A percentile compares a stretch with the other conserved stretches of the same genome.
Conservation (phyloP, 2,113 vertebrate genomes). For the Psammodynastes pulverulentus region DNA sequence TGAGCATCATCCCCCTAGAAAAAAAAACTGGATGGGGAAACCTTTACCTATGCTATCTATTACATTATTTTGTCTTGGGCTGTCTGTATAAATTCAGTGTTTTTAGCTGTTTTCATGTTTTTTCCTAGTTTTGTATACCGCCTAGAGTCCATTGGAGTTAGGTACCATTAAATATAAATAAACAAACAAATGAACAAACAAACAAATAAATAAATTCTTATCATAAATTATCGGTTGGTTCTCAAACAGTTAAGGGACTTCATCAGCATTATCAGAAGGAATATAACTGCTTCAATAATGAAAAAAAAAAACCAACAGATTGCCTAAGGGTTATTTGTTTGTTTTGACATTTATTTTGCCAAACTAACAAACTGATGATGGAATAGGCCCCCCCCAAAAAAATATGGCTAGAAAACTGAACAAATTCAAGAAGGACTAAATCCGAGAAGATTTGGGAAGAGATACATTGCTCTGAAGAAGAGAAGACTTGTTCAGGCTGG, state of each 20-base stretch:
- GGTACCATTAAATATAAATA: background rate
- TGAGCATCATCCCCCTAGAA: background rate
- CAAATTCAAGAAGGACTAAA: background rate
- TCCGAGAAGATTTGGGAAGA: background rate
- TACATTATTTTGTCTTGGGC: background rate
- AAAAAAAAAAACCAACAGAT: background rate
- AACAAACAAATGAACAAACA: no score
- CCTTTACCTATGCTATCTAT: background rate
- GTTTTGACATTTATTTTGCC: background rate
- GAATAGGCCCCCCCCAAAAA: background rate
- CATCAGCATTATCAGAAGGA: background rate
- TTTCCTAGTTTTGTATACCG: background rate
- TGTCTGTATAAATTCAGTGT: background rate
- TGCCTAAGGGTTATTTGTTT: background rate
- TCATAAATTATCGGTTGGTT: slow-evolving; percentile 17
- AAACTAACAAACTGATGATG: background rate
- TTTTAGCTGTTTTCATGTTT: background rate
- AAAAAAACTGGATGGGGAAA: background rate
- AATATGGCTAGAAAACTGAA: background rate
- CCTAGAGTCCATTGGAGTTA: background rate
- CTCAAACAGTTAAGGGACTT: background rate
- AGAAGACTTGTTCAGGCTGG: background rate
- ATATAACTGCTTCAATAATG: slow-evolving; percentile 12
- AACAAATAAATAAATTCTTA: background rate
- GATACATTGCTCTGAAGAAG: background rate